phyloP scores from a whole-genome alignment of 2,888 invertebrate species.

The Ganaspis brasiliensis region DNA sequence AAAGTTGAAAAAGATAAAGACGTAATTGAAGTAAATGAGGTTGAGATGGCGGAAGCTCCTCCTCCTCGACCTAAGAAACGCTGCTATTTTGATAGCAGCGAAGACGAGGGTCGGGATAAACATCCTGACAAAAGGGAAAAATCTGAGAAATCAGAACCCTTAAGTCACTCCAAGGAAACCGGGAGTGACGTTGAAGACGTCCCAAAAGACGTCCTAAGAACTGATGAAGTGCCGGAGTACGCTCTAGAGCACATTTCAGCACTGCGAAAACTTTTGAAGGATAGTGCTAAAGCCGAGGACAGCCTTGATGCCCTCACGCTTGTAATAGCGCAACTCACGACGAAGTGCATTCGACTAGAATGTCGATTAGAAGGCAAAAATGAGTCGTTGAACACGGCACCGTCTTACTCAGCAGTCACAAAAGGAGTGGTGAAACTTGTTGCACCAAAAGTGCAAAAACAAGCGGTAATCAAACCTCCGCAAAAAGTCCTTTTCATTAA shows the following conservation, averaged over 20 bases:
- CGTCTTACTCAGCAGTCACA: not conserved
- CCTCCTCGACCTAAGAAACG: too few species aligned
- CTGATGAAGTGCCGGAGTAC: not conserved
- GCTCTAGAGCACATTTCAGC: not conserved
- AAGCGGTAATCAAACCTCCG: not conserved
- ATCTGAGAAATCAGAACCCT: too few species aligned
- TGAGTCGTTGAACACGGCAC: not conserved
- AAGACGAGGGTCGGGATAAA: too few species aligned
- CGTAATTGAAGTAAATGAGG: too few species aligned
- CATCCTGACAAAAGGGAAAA: too few species aligned
- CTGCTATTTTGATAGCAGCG: too few species aligned
- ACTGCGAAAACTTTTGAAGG: not conserved
- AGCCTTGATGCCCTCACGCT: not conserved
- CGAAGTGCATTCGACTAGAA: not conserved
- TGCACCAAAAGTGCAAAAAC: not conserved
- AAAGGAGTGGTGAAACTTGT: not conserved
- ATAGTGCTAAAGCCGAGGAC: too few species aligned
- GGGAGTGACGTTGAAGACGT: too few species aligned
- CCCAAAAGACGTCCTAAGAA: too few species aligned
- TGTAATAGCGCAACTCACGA: not conserved
- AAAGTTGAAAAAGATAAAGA: too few species aligned
- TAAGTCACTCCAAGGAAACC: too few species aligned
- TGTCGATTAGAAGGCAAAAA: not conserved
- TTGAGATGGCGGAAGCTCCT: too few species aligned
- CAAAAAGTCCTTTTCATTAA: not conserved